These are phyloP conservation scores for Augochlora pura DNA, from an alignment of 1,140 invertebrate genomes.

Conservation along the genomic window DNA sequence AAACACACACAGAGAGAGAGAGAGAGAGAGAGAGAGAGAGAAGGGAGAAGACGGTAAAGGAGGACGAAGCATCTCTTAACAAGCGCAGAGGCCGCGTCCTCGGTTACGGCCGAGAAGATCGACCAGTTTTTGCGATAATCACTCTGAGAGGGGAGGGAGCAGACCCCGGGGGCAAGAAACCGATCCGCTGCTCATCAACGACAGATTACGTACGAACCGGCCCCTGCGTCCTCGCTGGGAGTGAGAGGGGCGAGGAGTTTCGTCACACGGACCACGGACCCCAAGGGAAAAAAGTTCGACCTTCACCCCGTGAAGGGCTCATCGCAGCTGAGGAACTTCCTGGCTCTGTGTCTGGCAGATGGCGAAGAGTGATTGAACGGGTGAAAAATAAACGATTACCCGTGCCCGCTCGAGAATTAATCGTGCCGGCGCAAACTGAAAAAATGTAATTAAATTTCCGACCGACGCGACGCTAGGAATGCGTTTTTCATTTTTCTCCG, in stretches of 20 bases:
- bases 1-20: background rate
- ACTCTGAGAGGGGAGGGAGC: constrained; percentile 25
- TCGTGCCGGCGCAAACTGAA: too few species aligned
- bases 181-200: constrained; percentile 47
- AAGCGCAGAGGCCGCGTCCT: constrained; percentile 61
- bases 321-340: constrained; percentile 12
- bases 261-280: background rate
- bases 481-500: too few species aligned
- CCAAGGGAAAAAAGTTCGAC: background rate
- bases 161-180: constrained; percentile 28
- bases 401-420: too few species aligned
- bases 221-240: background rate
- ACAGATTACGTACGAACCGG: constrained; percentile 36
- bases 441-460: too few species aligned
- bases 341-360: background rate
- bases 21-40: background rate
- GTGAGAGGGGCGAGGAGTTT: background rate
- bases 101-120: constrained; percentile 43
- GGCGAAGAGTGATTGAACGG: constrained; percentile 3
- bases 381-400: background rate
- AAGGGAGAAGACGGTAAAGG: background rate
- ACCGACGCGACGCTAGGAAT: too few species aligned
- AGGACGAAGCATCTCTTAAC: constrained; percentile 41
- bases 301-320: constrained; percentile 14
- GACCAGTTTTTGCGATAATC: constrained; percentile 61